phyloP scores from a whole-genome alignment of 2,113 vertebrate genomes.

The Spea bombifrons region DNA sequence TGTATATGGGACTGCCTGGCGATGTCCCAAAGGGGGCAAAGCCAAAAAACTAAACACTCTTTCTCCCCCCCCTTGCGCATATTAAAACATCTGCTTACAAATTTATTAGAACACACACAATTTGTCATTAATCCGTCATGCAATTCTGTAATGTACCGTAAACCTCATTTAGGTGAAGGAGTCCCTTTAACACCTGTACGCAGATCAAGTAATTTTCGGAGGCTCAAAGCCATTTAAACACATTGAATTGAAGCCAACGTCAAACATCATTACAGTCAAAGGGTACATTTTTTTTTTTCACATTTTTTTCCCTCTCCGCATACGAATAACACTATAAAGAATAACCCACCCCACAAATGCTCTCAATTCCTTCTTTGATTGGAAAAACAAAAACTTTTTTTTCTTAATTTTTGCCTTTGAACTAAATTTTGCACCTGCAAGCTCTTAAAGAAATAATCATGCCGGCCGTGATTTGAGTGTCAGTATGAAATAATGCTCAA shows the following conservation, averaged over 20 bases:
- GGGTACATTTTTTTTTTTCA: constrained; percentile 59
- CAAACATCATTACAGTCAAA: constrained; percentile 56
- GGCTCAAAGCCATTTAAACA: constrained; percentile 24
- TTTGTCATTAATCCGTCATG: too few species aligned
- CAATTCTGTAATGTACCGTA: too few species aligned
- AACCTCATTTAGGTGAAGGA: not conserved
- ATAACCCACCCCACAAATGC: constrained; percentile 51
- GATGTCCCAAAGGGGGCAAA: too few species aligned
- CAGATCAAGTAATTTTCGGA: constrained; percentile 18
- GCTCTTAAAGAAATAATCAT: constrained; percentile 62
- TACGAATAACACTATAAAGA: constrained; percentile 60
- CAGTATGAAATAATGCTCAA: constrained; percentile 91
- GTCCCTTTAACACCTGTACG: not conserved
- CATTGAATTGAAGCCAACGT: constrained; percentile 18
- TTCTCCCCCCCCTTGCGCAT: too few species aligned
- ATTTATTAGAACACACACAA: too few species aligned
- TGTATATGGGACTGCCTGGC: too few species aligned
- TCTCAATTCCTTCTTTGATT: constrained; percentile 58
- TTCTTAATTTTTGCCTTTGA: constrained; percentile 47
- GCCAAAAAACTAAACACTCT: too few species aligned
- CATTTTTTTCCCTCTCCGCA: constrained; percentile 64
- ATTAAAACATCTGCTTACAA: too few species aligned
- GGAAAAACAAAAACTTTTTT: constrained; percentile 29
- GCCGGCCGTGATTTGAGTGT: constrained; percentile 64
- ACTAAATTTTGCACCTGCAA: constrained; percentile 68